Base-by-base conservation (phyloP, 2,113 vertebrate genomes). In the Clarias batrachus region DNA sequence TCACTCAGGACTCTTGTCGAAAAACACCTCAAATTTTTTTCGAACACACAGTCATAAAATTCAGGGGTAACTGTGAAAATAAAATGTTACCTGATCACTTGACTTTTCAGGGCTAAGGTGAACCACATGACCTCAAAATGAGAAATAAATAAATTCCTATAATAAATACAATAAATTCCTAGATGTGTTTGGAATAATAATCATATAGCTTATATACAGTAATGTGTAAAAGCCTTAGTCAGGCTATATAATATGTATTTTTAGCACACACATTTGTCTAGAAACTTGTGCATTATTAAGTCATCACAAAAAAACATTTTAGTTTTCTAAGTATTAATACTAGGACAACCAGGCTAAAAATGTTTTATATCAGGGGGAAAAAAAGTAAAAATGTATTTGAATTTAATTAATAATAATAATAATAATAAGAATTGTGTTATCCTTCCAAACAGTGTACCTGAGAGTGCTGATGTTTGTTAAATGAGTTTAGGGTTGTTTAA, bases 1-100 rank as follows among this genome's bases (percentile, higher is more conserved):
- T 85, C 41, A 82, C 91, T 91, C 92, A 92, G 94, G 91, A 90
- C 92, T 88, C 92, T 82, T 92, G 93, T 91, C 93, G 48, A 93
- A 93, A 87, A 91, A n/a, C 52, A 23, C 81, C 23, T 25, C 63
- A 70, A 41, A 6, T 12, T 25, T 5, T 41, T 41, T 41, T 41
- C 6, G 6, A 30, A 30, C 77, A 33, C 16, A 57, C 52, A 73
- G 23, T 33, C 1, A 41, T 1, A 2, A 33, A 2, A 33, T 11
- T 19, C 52, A 33, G 8, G 52, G 21, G 33, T 25, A 48, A 25
- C 59, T 25, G 10, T 37, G 56, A 11, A 23, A 52, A 74, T 52
- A 52, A 21, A 21, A 73, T 48, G 5, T 37, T 30, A 37, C 17
- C 30, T 14, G 14, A 37, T 21, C 16, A 13, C 33, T 7, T n/a